A percentile compares a stretch with the other conserved stretches of the same genome.
phyloP scores from a whole-genome alignment of 2,113 vertebrate genomes.

The Malaclemys terrapin region DNA sequence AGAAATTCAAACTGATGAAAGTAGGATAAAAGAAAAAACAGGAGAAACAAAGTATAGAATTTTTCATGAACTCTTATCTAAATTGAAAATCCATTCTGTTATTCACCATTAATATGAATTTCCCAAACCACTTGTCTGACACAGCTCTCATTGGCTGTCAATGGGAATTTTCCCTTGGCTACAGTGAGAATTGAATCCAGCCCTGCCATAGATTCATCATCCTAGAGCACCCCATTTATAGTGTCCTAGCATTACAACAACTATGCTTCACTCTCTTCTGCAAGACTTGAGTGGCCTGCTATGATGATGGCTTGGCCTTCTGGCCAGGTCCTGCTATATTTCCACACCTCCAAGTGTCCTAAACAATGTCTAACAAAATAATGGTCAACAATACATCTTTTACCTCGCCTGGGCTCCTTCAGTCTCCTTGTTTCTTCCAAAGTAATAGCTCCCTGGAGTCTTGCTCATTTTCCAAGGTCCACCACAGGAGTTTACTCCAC shows the following conservation, averaged over 20 bases:
- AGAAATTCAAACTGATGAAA: not conserved
- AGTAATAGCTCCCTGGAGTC: not conserved
- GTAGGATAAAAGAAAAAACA: not conserved
- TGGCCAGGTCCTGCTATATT: too few relatives aligned
- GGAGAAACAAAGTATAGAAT: not conserved
- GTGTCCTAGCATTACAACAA: too few relatives aligned
- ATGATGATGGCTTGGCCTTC: too few relatives aligned
- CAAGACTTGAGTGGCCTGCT: too few relatives aligned
- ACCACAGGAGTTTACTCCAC: not conserved
- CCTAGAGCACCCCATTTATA: too few relatives aligned
- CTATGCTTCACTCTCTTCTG: too few relatives aligned
- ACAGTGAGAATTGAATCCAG: too few relatives aligned
- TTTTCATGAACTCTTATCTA: not conserved
- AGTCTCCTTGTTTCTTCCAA: not conserved
- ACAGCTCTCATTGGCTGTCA: not conserved
- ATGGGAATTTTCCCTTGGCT: too few relatives aligned
- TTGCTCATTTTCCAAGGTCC: not conserved
- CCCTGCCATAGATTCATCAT: too few relatives aligned
- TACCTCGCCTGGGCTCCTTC: not conserved
- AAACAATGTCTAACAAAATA: too few relatives aligned
- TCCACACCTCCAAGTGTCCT: too few relatives aligned
- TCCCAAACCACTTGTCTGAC: not conserved
- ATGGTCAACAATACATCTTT: not conserved
- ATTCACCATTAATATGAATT: rapidly evolving
- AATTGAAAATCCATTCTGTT: not conserved